Evolutionary conservation across 2,797 vertebrate genomes (phyloP).

Genomic region (Florisuga fusca): DNA sequence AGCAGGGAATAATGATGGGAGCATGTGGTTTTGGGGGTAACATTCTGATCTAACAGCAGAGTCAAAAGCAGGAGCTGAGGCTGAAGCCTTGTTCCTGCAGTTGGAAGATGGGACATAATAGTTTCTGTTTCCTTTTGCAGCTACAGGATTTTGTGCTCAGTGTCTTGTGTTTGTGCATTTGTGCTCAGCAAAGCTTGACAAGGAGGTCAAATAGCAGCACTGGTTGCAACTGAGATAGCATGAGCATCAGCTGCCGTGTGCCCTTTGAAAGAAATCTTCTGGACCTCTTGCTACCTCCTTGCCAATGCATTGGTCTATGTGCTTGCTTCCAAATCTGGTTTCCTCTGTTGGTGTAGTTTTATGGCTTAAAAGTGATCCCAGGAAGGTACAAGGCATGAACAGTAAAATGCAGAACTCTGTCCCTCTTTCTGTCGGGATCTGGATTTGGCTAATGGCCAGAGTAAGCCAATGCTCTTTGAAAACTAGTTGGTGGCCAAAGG

Average conservation of each 20-base stretch:
- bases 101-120: background rate
- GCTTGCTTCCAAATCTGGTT: background rate
- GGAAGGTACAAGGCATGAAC: background rate
- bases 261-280: background rate
- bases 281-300: background rate
- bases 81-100: background rate
- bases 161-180: background rate
- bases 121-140: background rate
- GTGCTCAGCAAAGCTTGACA: background rate
- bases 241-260: background rate
- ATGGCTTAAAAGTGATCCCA: background rate
- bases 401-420: background rate
- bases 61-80: background rate
- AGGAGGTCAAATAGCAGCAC: background rate
- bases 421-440: background rate
- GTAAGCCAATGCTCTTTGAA: background rate
- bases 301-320: background rate
- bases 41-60: background rate
- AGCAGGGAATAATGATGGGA: background rate
- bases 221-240: accelerated
- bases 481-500: slow-evolving; percentile 20
- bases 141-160: background rate
- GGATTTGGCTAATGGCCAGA: background rate
- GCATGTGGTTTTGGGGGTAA: background rate
- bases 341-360: background rate